Base-by-base conservation (phyloP, 23 tunicate species). In the Styela clava region DNA sequence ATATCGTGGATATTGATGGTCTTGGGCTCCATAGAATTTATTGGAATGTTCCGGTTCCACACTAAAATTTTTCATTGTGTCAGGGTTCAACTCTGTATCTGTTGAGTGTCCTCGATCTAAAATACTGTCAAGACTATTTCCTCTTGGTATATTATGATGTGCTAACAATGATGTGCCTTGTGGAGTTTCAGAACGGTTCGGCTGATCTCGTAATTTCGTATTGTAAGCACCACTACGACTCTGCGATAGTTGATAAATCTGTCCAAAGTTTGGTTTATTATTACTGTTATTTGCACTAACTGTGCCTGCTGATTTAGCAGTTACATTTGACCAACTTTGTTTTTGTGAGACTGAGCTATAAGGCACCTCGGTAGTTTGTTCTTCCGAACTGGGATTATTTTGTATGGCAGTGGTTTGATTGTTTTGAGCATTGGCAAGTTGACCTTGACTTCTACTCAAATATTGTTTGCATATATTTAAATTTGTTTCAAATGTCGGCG, bases 401-500 rank as follows among this genome's bases (percentile, higher is more conserved):
- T 71, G 77, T 30, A 16, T 65, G 30, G 30, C 31, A 65, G 29
- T 65, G 70, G 70, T 71, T 33, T 71, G 32, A 71, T 71, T 34
- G 77, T 26, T 34, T 71, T 21, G 35, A 32, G 24, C 34, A 68
- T 20, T 20, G 3, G 34, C 77, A 31, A 71, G 77, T 32, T 32
- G 77, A 26, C 77, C 77, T 30, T 31, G 77, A 30, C 77, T 32
- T 7, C 34, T 33, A 35, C 77, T 71, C 77, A 71, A 71, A 32
- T 71, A 71, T 32, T 71, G 77, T 32, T 30, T 33, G 24, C 37
- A 34, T 27, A 71, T 71, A 32, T 71, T 71, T 28, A 73, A 32
- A 52, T 79, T 87, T 51, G 92, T 79, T 67, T 76, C 86, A 31
- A 79, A 87, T 73, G 31, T 33, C 12, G 82, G 69, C 24, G 94